These are phyloP conservation scores for Ophioninae sp. DNA, from an alignment of 2,888 invertebrate genomes.

Conservation along the genomic window DNA sequence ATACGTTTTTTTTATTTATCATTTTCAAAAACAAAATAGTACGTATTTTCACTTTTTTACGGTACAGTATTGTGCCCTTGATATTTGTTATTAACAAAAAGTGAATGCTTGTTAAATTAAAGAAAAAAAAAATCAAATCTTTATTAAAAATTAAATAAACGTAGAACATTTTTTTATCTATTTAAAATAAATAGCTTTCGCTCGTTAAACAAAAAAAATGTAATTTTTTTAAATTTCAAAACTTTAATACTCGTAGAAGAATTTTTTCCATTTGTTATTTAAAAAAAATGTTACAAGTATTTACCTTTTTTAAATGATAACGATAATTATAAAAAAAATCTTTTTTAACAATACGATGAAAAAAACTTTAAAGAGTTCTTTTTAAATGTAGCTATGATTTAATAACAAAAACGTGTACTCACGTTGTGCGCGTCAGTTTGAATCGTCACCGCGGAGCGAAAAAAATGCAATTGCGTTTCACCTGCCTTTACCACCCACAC, in stretches of 20 bases:
- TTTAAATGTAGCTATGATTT: not conserved
- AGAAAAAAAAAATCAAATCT: too few relatives aligned
- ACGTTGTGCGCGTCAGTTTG: slow-evolving; percentile 29
- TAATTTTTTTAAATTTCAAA: too few relatives aligned
- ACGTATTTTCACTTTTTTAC: too few relatives aligned
- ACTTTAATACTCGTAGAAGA: not conserved
- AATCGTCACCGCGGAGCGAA: slow-evolving; percentile 12
- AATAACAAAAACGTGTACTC: slow-evolving; percentile 4
- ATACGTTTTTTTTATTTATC: too few relatives aligned
- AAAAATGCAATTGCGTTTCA: slow-evolving; percentile 30
- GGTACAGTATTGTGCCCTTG: too few relatives aligned
- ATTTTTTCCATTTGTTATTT: not conserved
- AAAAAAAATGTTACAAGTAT: not conserved
- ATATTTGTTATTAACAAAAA: too few relatives aligned
- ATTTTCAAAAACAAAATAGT: too few relatives aligned
- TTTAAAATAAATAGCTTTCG: too few relatives aligned
- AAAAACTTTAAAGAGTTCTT: not conserved
- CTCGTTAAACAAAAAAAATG: too few relatives aligned
- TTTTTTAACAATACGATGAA: not conserved
- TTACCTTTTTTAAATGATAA: not conserved
- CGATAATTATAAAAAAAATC: not conserved
- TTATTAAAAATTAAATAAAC: too few relatives aligned
- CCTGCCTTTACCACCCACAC: not conserved
- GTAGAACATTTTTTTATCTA: too few relatives aligned
- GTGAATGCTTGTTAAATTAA: too few relatives aligned